Percentiles rank a stretch among this genome's conserved stretches.
Evolutionary conservation across 2,797 vertebrate species (phyloP).

Genomic region (Siniperca obscura): DNA sequence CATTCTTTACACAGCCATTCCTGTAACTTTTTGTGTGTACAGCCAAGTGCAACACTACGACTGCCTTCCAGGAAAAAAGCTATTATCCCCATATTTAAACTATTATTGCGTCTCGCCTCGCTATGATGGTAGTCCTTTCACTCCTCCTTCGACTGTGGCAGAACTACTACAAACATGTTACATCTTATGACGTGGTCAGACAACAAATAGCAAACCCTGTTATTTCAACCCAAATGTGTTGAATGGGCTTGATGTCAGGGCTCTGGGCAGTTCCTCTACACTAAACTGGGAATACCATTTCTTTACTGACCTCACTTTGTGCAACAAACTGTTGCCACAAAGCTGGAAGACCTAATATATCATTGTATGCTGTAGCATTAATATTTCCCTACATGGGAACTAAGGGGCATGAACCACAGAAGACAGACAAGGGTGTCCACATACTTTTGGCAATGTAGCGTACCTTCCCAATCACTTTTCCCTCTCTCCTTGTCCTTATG

Average conservation of each 20-base stretch:
- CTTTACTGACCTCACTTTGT: neutral
- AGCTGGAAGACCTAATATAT: neutral
- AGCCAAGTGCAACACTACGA: too few relatives aligned
- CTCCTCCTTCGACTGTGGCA: neutral
- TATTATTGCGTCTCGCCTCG: neutral
- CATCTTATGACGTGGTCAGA: neutral
- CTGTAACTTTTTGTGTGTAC: neutral
- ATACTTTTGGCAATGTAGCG: neutral
- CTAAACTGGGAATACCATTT: neutral
- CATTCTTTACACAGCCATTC: neutral
- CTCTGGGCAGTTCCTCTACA: neutral
- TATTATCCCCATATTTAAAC: neutral
- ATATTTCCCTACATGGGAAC: neutral
- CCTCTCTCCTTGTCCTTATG: neutral
- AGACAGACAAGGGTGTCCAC: neutral
- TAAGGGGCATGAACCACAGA: neutral
- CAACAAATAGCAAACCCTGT: neutral
- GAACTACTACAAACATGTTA: neutral
- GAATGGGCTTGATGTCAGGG: neutral
- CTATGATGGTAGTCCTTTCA: neutral
- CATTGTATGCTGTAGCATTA: neutral
- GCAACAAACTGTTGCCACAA: conserved; percentile 4
- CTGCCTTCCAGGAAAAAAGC: neutral
- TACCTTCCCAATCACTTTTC: neutral
- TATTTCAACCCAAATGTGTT: neutral